Base-by-base conservation (phyloP, 1,140 invertebrate genomes). In the Octopus sinensis region DNA sequence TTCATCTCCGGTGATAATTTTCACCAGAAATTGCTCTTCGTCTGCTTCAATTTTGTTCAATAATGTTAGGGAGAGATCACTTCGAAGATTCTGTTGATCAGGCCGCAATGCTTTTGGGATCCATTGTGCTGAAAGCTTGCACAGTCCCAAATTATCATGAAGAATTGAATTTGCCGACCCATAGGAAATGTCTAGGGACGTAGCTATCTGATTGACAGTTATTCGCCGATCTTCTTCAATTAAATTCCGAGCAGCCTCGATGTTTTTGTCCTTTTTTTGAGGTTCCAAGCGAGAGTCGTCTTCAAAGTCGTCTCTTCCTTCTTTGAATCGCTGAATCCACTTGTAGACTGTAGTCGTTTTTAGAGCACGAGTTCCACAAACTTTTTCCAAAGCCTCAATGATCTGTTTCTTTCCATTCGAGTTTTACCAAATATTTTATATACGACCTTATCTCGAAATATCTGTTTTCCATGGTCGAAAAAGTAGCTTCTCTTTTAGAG, bases 211-310 rank as follows among this genome's bases (percentile, higher is more conserved):
- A 62, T 62, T 62, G 56, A 62, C 17, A 62, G 56, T 62, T 62
- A 62, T 62, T 62, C 56, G 56, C 56, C 17, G 56, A 62, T 62
- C 56, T 62, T 62, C 56, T 62, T 62, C 56, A 62, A 62, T 62
- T 62, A 7, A 62, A 62, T 62, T 7, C 23, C 23, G 23, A 23
- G 23, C 23, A 23, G 23, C 23, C 23, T 23, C 23, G 23, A 23
- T 23, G 23, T 23, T 23, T 23, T 23, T 23, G 23, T 23, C 23
- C 23, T 23, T 23, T 23, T 23, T 23, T 62, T 62, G 7, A 9
- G 17, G 56, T 9, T 62, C 17, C 56, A 62, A 62, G 56, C 17
- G 17, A 62, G 56, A 17, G 56, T 62, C 7, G 56, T 62, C 17
- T 62, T 62, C 56, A 62, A 62, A 62, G 56, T 62, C 56, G 56